Evolutionary conservation across 2,888 invertebrate species (phyloP).

Genomic region (Dione vanillae): DNA sequence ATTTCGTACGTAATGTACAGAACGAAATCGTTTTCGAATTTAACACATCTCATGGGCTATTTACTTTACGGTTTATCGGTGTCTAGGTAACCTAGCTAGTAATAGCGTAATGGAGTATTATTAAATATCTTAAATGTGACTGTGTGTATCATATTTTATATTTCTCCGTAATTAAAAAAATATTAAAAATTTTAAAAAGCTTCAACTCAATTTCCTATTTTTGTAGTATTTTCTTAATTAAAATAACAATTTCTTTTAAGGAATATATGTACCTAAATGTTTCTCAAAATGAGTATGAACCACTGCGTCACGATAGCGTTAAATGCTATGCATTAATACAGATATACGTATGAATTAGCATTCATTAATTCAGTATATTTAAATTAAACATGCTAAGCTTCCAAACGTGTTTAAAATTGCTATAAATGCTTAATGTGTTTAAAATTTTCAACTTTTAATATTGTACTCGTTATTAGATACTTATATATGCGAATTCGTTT

Average conservation of each 20-base stretch:
- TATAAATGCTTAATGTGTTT: background rate
- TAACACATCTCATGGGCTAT: constrained; percentile 1
- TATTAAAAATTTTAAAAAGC: too few relatives aligned
- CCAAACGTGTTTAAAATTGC: too few relatives aligned
- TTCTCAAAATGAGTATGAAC: background rate
- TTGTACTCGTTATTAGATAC: background rate
- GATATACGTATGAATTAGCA: background rate
- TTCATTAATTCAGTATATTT: background rate
- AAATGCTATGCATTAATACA: background rate
- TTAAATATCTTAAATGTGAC: too few relatives aligned
- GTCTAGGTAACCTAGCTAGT: constrained; percentile 3
- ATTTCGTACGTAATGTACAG: background rate
- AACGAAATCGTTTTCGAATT: constrained; percentile 5
- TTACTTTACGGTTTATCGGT: background rate
- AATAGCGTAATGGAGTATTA: background rate
- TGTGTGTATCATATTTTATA: too few relatives aligned
- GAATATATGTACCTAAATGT: background rate
- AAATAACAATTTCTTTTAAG: background rate
- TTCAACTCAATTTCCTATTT: too few relatives aligned
- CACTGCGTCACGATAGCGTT: background rate
- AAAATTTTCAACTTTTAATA: background rate
- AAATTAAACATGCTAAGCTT: too few relatives aligned
- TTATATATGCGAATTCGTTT: background rate
- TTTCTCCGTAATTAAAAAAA: background rate
- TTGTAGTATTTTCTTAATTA: background rate